These are phyloP conservation scores for Laodelphax striatellus DNA, from an alignment of 1,140 invertebrate genomes.

Conservation along the genomic window DNA sequence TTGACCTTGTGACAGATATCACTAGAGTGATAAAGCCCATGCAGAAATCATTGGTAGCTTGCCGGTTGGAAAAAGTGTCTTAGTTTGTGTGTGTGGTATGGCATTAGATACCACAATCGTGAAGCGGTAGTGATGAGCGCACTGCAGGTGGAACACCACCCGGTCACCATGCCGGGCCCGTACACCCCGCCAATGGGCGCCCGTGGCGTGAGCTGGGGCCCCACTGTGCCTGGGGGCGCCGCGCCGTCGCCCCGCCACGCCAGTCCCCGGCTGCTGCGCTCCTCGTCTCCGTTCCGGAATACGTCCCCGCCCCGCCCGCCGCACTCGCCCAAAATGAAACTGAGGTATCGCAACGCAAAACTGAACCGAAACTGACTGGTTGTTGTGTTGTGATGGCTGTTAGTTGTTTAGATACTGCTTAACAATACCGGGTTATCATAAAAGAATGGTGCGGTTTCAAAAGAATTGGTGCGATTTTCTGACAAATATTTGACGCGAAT, in stretches of 20 bases:
- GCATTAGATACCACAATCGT: constrained; percentile 85
- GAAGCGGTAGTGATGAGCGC: constrained; percentile 87
- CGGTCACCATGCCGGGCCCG: constrained; percentile 73
- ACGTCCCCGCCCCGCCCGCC: constrained; percentile 46
- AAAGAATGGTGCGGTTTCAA: too few species aligned
- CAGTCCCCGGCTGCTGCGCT: constrained; percentile 30
- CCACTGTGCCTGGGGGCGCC: background rate
- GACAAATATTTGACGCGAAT: too few species aligned
- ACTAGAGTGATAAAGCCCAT: too few species aligned
- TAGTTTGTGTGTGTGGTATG: too few species aligned
- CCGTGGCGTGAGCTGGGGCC: background rate
- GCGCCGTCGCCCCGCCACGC: constrained; percentile 24
- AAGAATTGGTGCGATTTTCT: too few species aligned
- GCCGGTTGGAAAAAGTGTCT: too few species aligned
- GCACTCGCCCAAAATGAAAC: constrained; percentile 81
- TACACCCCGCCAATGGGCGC: constrained; percentile 35
- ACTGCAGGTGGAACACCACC: constrained; percentile 85
- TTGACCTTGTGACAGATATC: too few species aligned
- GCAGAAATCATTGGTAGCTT: too few species aligned
- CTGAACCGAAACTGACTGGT: too few species aligned
- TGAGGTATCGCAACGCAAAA: constrained; percentile 54
- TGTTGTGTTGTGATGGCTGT: too few species aligned
- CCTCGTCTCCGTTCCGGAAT: constrained; percentile 25
- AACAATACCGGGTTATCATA: too few species aligned
- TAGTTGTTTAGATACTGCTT: too few species aligned